phyloP scores from a whole-genome alignment of 2,888 invertebrate genomes.

The Phytoseiulus persimilis region DNA sequence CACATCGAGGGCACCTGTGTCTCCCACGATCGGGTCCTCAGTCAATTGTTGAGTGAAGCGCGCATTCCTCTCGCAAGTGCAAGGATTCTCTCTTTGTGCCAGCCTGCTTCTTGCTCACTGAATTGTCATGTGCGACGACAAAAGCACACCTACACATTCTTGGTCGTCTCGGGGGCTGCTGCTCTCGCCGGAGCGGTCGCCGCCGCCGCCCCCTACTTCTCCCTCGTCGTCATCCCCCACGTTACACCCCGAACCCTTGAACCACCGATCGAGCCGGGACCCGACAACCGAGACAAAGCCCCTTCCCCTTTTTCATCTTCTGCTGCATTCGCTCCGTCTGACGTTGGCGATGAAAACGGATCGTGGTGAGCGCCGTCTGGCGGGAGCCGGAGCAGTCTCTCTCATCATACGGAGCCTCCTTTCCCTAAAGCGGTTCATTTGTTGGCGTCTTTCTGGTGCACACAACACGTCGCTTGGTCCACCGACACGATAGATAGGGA shows the following conservation, averaged over 20 bases:
- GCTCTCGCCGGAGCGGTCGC: too few relatives aligned
- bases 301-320: not conserved
- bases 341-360: not conserved
- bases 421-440: constrained; percentile 5
- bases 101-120: not conserved
- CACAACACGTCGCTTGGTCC: not conserved
- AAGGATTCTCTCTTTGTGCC: not conserved
- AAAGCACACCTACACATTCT: constrained; percentile 5
- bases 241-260: not conserved
- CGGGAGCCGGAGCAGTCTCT: not conserved
- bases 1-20: not conserved
- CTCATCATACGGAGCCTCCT: not conserved
- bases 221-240: not conserved
- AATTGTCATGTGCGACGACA: not conserved
- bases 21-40: not conserved
- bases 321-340: not conserved
- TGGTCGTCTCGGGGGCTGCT: not conserved
- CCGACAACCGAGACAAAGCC: not conserved
- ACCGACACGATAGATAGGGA: not conserved
- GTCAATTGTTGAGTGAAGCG: not conserved
- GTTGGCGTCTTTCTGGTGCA: not conserved
- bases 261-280: not conserved
- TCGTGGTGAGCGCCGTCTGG: not conserved
- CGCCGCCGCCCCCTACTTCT: not conserved
- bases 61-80: not conserved